Conservation (phyloP, 2,113 vertebrate genomes). For the Bettongia penicillata region DNA sequence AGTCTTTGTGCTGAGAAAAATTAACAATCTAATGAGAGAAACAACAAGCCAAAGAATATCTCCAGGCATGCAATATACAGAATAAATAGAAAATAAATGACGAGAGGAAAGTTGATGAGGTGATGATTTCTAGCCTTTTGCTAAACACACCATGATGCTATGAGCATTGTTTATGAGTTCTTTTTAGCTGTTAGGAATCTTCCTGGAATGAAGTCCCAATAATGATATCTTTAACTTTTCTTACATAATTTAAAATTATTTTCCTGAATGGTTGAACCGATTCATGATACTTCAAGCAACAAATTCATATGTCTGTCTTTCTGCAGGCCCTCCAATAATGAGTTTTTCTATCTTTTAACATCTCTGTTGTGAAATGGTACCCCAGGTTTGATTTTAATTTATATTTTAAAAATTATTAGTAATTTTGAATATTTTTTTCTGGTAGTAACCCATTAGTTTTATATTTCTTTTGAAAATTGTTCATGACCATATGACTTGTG, state of each 20-base stretch:
- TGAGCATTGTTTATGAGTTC: background rate
- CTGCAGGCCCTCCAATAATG: background rate
- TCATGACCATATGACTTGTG: background rate
- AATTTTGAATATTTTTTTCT: background rate
- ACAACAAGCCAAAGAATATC: background rate
- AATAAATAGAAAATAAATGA: background rate
- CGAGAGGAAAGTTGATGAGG: background rate
- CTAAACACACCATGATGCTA: background rate
- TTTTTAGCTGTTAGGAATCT: background rate
- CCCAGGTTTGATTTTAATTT: background rate
- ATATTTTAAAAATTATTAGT: background rate
- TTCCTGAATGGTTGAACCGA: background rate
- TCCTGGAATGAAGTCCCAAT: background rate
- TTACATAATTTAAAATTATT: background rate
- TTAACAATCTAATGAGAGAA: background rate
- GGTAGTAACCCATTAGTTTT: background rate
- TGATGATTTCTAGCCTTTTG: background rate
- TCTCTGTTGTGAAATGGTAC: background rate
- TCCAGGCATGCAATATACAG: background rate
- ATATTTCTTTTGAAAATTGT: background rate
- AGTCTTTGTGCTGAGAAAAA: background rate
- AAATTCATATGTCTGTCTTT: background rate
- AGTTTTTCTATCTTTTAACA: background rate
- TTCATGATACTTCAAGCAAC: background rate
- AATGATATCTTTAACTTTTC: background rate